Percentiles rank a stretch among this genome's conserved stretches.
phyloP scores from a whole-genome alignment of 2,113 vertebrate genomes.

The Coryphaenoides rupestris region DNA sequence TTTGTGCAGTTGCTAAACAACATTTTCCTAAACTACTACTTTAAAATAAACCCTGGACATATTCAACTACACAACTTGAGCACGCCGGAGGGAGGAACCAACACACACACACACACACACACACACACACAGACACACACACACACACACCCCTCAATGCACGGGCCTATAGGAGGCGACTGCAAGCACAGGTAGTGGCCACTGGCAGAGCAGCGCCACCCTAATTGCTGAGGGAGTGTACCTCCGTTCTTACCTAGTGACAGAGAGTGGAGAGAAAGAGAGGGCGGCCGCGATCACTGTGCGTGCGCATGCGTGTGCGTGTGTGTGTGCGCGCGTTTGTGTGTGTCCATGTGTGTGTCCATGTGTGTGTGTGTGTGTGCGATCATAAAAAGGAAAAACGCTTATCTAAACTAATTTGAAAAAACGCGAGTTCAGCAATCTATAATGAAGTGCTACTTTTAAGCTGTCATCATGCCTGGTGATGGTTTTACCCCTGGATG shows the following conservation, averaged over 20 bases:
- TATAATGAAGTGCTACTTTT: conserved; percentile 10
- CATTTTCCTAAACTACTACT: too few species aligned
- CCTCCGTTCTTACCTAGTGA: conserved; percentile 69
- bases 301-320: too few species aligned
- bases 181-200: conserved; percentile 65
- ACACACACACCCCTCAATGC: neutral
- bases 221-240: conserved; percentile 57
- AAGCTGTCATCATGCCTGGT: neutral
- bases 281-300: neutral
- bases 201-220: conserved; percentile 60
- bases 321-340: too few species aligned
- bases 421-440: conserved; percentile 35
- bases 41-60: too few species aligned
- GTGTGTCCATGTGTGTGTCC: too few species aligned
- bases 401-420: conserved; percentile 37
- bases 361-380: conserved; percentile 7
- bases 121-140: neutral
- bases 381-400: conserved; percentile 21
- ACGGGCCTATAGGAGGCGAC: conserved; percentile 14
- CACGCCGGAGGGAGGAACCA: too few species aligned
- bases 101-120: neutral
- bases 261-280: conserved; percentile 31
- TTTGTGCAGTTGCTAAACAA: neutral
- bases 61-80: too few species aligned
- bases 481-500: conserved; percentile 1